Evolutionary conservation across 2,797 vertebrate species (phyloP), one percentile per base, ranked within the genome.

Genomic region (Serranus cabrilla): DNA sequence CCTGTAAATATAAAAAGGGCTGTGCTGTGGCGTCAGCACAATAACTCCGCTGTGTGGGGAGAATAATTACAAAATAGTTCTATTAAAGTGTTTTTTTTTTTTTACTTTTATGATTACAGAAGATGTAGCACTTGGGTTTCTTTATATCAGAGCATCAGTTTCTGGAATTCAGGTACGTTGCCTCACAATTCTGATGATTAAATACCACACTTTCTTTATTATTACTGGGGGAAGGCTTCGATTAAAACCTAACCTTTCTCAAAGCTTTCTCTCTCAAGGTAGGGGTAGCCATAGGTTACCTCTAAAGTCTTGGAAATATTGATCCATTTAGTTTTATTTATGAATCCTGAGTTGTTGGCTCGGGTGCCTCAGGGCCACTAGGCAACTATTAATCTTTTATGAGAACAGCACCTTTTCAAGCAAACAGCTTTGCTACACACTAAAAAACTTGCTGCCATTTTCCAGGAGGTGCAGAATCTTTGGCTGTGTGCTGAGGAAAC

Each of bases 321-420:
- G 94, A 96, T 95, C 92, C 86, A 88, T 95, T 93, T 94, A 92
- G 86, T 88, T 92, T 94, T 95, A 95, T 95, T 95, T 93, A 96
- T 95, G 92, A 92, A 93, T 89, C 84, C 73, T 65, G 85, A 84
- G 87, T 86, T 89, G 88, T 82, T 89, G 87, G 87, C 92, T 86
- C 54, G 63, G 88, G 86, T 87, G 91, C 93, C 92, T 94, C 80
- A 74, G 91, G 94, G 90, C 92, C 92, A 91, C 87, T n/a, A 83
- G 90, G 88, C 87, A 74, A 76, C 89, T 84, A 94, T 95, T 94
- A 94, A 95, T 96, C 93, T 93, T 93, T 85, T 82, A 92, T 90
- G 81, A 87, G 89, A 92, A 89, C 71, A 73, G 69, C 82, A 86
- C 87, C 88, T 93, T 92, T 92, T 79, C 76, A 64, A 89, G 81